A percentile compares a stretch with the other conserved stretches of the same genome.
phyloP scores from a whole-genome alignment of 1,140 invertebrate genomes.

The Goniozus legneri region DNA sequence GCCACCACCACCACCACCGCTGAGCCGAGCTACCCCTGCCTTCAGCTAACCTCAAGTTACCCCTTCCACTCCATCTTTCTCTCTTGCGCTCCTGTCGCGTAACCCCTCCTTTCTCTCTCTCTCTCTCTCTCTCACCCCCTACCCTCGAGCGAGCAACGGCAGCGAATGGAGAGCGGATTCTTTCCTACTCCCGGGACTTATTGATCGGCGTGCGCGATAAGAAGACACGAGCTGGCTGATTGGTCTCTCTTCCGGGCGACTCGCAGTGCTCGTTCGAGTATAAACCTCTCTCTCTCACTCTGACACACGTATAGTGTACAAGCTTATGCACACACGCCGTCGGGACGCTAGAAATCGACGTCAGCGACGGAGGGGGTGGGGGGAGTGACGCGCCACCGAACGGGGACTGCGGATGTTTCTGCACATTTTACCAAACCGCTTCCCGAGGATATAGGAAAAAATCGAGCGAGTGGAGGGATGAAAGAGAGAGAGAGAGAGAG shows the following conservation, averaged over 20 bases:
- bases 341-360: too few species aligned
- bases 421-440: background rate
- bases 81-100: background rate
- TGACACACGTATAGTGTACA: too few species aligned
- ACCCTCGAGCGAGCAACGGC: constrained; percentile 8
- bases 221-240: constrained; percentile 49
- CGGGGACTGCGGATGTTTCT: background rate
- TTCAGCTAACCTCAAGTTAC: too few species aligned
- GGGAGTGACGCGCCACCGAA: too few species aligned
- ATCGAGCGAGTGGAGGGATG: constrained; percentile 2
- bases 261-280: background rate
- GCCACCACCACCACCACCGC: constrained; percentile 9
- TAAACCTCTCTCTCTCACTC: background rate
- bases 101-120: background rate
- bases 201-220: constrained; percentile 50
- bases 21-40: constrained; percentile 7
- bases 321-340: too few species aligned
- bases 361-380: too few species aligned
- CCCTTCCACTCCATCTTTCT: background rate
- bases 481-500: too few species aligned
- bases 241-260: constrained; percentile 30
- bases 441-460: constrained; percentile 6
- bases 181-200: constrained; percentile 53
- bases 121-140: background rate
- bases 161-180: constrained; percentile 47